Evolutionary conservation across 2,888 invertebrate species (phyloP).

Genomic region (Sepiola atlantica): DNA sequence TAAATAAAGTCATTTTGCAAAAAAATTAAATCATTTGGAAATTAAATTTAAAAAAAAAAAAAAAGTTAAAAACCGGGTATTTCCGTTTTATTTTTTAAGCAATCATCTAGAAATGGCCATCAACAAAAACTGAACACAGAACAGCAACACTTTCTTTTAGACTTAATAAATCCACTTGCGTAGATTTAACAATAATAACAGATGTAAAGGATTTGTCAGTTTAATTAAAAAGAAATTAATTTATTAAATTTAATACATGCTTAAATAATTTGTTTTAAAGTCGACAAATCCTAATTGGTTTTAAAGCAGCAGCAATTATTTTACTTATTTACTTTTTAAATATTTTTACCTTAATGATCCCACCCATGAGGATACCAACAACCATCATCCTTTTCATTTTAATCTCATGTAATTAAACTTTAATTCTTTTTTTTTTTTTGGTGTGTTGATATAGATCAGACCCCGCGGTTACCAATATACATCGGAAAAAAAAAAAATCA

Average conservation of each 20-base stretch:
- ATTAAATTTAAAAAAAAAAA: background rate
- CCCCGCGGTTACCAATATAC: too few relatives aligned
- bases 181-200: background rate
- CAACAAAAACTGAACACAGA: background rate
- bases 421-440: too few relatives aligned
- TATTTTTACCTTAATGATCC: background rate
- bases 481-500: too few relatives aligned
- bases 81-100: background rate
- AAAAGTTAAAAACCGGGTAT: background rate
- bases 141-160: background rate
- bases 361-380: background rate
- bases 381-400: background rate
- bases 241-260: background rate
- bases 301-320: background rate
- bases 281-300: background rate
- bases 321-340: background rate
- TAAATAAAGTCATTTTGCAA: slow-evolving; percentile 17
- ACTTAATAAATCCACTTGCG: background rate
- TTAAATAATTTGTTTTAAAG: background rate
- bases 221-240: background rate
- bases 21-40: background rate
- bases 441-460: too few relatives aligned
- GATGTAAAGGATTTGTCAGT: background rate
- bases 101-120: background rate
- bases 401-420: background rate